Conservation (phyloP, 2,888 invertebrate species). For the Sabatieria punctata region DNA sequence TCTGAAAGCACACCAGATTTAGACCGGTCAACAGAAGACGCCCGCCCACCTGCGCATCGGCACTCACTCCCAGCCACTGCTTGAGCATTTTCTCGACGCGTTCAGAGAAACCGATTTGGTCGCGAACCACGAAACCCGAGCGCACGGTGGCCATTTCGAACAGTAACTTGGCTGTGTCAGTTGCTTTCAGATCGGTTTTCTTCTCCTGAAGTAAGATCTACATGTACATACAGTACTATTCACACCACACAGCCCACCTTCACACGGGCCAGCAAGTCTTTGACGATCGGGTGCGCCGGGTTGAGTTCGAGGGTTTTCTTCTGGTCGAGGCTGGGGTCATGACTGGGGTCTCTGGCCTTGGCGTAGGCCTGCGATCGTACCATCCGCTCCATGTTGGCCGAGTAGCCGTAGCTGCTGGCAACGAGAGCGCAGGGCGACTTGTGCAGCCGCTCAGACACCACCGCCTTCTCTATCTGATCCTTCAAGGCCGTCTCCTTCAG, state of each 20-base stretch:
- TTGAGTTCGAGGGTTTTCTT: conserved; percentile 90
- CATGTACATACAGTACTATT: too few relatives aligned
- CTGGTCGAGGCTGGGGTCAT: conserved; percentile 57
- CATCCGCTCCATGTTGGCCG: conserved; percentile 91
- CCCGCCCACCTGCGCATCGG: too few relatives aligned
- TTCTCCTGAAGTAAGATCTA: too few relatives aligned
- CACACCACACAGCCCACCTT: too few relatives aligned
- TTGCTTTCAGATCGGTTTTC: too few relatives aligned
- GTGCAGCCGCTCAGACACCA: conserved; percentile 64
- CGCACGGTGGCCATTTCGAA: conserved; percentile 70
- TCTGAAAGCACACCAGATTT: too few relatives aligned
- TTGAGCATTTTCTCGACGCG: conserved; percentile 68
- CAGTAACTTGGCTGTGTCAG: conserved; percentile 65
- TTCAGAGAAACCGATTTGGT: conserved; percentile 65
- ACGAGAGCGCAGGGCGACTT: conserved; percentile 83
- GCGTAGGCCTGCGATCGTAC: conserved; percentile 85
- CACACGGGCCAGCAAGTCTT: conserved; percentile 64
- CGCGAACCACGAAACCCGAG: conserved; percentile 70
- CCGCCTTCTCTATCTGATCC: too few relatives aligned
- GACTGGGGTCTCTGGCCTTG: conserved; percentile 71
- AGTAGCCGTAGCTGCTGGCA: conserved; percentile 89
- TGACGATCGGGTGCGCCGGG: conserved; percentile 79
- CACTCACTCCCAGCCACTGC: too few relatives aligned
- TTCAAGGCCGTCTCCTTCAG: conserved; percentile 11
- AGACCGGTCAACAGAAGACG: too few relatives aligned